Base-by-base conservation (phyloP, 2,888 invertebrate genomes). In the Limnephilus auricula region DNA sequence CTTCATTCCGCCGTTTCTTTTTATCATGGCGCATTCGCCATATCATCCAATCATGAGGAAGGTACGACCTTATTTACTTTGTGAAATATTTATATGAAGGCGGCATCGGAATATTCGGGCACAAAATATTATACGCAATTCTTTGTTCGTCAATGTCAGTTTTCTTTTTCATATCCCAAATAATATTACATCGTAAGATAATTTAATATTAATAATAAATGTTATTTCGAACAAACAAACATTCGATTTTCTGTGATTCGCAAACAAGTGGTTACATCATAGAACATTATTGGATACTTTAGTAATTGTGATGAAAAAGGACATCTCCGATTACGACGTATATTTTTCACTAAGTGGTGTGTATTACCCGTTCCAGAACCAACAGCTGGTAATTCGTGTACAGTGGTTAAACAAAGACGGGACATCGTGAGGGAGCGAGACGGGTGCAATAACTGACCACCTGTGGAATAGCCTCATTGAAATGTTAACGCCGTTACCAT, bases 381-480 rank as follows among this genome's bases (percentile, higher is more conserved):
- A 40, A 12, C 32, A 32, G 80, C 80, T 80, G 80, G 31, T 80
- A 32, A 32, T 65, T 65, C 65, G 40, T 85, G 45, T 88, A 88
- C 90, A 78, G 25, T 37, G 87, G 92, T 84, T 78, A 92, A 90
- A 92, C 90, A 92, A 92, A 90, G 92, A 85, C 89, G n/a, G 85
- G 40, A 88, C 80, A 83, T 45, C 50, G 86, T 34, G 89, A 30
- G 86, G n/a, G 37, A 91, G 50, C 40, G 82, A 87, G 91, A 50
- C 82, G 89, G 89, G 9, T 50, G 89, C 91, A 89, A 89, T 91
- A 90, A 92, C 90, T 93, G 93, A 93, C 93, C 93, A 93, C 93
- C 92, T 93, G 93, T 93, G 91, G 93, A 90, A 90, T 90, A 85
- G 83, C 89, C 90, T 90, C 92, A 91, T 91, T 91, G 91, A 92